Base-by-base conservation (phyloP, 2,888 invertebrate species). In the Leptura quadrifasciata region DNA sequence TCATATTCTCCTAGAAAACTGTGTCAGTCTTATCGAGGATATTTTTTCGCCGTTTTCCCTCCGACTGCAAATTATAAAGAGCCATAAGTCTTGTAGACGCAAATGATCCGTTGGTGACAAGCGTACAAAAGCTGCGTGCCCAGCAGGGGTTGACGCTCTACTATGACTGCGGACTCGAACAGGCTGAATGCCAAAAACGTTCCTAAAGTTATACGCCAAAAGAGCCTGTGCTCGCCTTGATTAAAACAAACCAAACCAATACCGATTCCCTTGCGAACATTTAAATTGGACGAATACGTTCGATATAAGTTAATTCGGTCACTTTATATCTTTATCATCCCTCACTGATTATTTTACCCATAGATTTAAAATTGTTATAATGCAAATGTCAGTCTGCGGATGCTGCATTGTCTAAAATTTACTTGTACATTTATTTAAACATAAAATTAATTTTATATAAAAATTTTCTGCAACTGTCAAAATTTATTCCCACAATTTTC, bases 101-200 rank as follows among this genome's bases (percentile, higher is more conserved):
- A 63, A 79, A 79, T 88, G 87, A 87, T 87, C 87, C 87, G 86
- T 86, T 86, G 86, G 85, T 87, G 88, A 88, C 87, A 86, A 84
- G 85, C 85, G 83, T 82, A 88, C 87, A 88, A 88, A 87, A 85
- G 83, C 78, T 83, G 80, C 80, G 82, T 83, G 85, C 85, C 83
- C 85, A 83, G 84, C 85, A 83, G 87, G 86, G 86, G 84, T 84
- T 85, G 84, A 84, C 84, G 85, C 83, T 77, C 68, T 68, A 68
- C 72, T 52, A 57, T 24, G 57, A 39, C 69, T 31, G 47, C 67
- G 47, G 69, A 72, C 70, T 60, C 72, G 72, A 64, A 61, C 74
- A 39, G 52, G 60, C 64, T 61, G 60, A n/a, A 39, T 52, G 70
- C 75, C 35, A 54, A 74, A 68, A 74, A 31, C 65, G 24, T 24